Percentiles rank a stretch among this genome's conserved stretches.
phyloP scores from a whole-genome alignment of 2,113 vertebrate species.

The Verasper variegatus region DNA sequence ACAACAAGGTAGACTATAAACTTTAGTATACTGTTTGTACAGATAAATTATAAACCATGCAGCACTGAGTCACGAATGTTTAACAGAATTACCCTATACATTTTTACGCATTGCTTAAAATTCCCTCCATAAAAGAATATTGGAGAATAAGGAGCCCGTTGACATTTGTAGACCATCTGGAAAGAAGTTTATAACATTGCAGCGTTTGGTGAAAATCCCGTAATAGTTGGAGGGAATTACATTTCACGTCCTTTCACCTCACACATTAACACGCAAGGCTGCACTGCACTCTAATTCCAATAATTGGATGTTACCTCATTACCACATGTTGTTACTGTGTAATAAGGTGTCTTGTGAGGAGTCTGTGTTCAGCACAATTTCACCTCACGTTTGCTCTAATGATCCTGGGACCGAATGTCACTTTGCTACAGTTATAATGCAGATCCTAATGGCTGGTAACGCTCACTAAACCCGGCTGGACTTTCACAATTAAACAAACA shows the following conservation, averaged over 20 bases:
- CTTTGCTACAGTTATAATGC: background rate
- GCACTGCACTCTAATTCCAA: background rate
- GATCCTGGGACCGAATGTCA: background rate
- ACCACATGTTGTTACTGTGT: conserved; percentile 10
- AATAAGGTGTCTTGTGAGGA: conserved; percentile 6
- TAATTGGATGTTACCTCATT: conserved; percentile 20
- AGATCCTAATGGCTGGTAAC: background rate
- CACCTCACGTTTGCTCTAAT: background rate
- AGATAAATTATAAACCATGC: background rate
- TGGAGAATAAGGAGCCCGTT: background rate
- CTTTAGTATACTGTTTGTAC: background rate
- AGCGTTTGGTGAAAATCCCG: too few relatives aligned
- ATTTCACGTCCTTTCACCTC: background rate
- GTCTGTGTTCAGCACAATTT: background rate
- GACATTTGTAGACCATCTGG: background rate
- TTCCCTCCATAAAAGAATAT: background rate
- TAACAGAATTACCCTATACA: background rate
- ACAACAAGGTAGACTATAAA: background rate
- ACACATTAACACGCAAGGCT: background rate
- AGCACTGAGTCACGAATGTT: background rate
- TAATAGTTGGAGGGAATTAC: too few relatives aligned
- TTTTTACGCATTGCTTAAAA: background rate
- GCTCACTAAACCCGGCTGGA: background rate
- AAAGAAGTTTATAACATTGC: too few relatives aligned
- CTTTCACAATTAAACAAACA: background rate